phyloP scores from a whole-genome alignment of 2,113 vertebrate genomes.

The Aldabrachelys gigantea region DNA sequence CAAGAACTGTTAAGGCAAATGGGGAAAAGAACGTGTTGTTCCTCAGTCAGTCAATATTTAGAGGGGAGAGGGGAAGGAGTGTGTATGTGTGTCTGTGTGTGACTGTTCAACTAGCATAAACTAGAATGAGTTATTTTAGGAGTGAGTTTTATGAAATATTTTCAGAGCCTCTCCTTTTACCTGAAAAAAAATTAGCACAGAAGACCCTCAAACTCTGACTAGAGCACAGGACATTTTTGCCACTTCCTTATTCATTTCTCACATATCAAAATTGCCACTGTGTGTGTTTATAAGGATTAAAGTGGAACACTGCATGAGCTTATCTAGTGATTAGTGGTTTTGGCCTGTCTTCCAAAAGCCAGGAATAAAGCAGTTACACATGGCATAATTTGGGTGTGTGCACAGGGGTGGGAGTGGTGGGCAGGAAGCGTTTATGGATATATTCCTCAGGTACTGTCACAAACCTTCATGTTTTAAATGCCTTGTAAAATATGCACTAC shows the following conservation, averaged over 20 bases:
- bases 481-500: conserved; percentile 2
- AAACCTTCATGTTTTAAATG: conserved; percentile 28
- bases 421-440: background rate
- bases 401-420: rapidly evolving
- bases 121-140: background rate
- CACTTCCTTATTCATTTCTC: background rate
- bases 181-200: background rate
- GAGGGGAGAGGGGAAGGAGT: too few species aligned
- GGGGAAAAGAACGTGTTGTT: background rate
- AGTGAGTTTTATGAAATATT: background rate
- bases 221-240: background rate
- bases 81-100: background rate
- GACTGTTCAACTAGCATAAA: background rate
- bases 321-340: background rate
- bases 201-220: background rate
- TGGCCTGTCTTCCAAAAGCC: background rate
- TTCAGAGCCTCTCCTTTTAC: background rate
- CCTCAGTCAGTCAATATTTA: background rate
- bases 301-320: background rate
- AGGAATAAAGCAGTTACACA: background rate
- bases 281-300: background rate
- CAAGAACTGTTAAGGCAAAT: background rate
- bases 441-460: background rate
- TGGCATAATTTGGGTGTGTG: background rate
- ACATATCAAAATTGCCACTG: background rate